A percentile compares a stretch with the other conserved stretches of the same genome.
These are phyloP conservation scores for Dichetophora obliterata DNA, from an alignment of 2,888 invertebrate species.

Conservation along the genomic window DNA sequence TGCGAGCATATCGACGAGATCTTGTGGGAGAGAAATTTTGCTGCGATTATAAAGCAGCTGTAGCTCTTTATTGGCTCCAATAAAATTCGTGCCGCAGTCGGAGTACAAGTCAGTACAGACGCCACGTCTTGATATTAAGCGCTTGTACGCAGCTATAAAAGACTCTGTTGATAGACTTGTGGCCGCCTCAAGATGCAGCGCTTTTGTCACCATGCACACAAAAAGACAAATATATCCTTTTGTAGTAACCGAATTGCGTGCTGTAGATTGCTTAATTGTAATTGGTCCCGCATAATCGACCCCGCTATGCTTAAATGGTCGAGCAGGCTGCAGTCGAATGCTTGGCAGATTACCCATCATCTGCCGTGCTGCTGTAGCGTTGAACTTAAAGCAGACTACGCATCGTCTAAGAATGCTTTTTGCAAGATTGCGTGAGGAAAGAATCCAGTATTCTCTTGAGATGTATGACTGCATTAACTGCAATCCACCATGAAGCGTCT, in stretches of 20 bases:
- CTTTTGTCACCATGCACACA: too few species aligned
- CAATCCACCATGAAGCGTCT: too few species aligned
- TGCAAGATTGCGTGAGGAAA: conserved; percentile 23
- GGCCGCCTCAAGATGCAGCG: too few species aligned
- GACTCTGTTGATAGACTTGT: conserved; percentile 43
- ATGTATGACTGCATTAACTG: neutral
- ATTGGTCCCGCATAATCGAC: conserved; percentile 48
- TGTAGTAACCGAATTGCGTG: too few species aligned
- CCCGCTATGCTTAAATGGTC: conserved; percentile 46
- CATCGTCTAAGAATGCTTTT: too few species aligned
- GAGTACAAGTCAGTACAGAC: too few species aligned
- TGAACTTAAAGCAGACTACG: conserved; percentile 37
- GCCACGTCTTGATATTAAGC: conserved; percentile 43
- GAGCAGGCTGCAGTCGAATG: conserved; percentile 30
- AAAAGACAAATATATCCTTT: too few species aligned
- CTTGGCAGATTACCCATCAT: conserved; percentile 47
- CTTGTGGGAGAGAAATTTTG: neutral
- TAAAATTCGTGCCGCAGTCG: too few species aligned
- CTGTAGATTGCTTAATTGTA: conserved; percentile 45
- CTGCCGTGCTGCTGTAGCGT: conserved; percentile 22
- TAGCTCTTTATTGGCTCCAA: too few species aligned
- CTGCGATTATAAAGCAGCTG: conserved; percentile 29
- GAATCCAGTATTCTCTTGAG: conserved; percentile 22
- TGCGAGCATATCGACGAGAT: neutral
- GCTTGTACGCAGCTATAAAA: conserved; percentile 45